Conservation (phyloP, 1,140 invertebrate species). For the Nomia melanderi region DNA sequence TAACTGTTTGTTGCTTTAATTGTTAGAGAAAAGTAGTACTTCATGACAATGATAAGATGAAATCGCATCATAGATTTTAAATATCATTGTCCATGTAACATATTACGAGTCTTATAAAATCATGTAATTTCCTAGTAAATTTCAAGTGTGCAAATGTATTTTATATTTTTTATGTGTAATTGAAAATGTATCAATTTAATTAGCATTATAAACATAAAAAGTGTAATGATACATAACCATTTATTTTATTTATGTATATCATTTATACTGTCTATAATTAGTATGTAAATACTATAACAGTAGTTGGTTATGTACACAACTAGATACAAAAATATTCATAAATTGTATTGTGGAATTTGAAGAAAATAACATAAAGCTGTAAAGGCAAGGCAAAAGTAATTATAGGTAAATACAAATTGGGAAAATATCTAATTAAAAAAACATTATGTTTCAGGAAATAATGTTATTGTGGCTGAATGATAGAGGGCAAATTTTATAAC, state of each 20-base stretch:
- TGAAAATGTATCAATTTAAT: background rate
- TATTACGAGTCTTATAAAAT: background rate
- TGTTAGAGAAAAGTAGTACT: background rate
- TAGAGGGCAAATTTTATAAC: constrained; percentile 76
- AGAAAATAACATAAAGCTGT: constrained; percentile 45
- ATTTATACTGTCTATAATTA: constrained; percentile 19
- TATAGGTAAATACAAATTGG: constrained; percentile 47
- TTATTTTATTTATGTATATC: constrained; percentile 10
- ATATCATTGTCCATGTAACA: background rate
- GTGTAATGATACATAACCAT: constrained; percentile 6
- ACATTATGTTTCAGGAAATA: constrained; percentile 79
- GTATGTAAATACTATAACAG: background rate
- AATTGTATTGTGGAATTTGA: constrained; percentile 53
- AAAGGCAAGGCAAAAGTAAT: constrained; percentile 31
- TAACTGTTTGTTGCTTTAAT: background rate
- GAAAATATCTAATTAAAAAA: constrained; percentile 57
- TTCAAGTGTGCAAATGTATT: background rate
- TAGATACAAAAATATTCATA: constrained; percentile 4
- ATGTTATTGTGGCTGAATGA: constrained; percentile 75
- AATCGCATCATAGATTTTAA: no score
- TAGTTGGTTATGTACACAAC: background rate
- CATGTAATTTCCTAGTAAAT: background rate
- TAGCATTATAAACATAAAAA: no score
- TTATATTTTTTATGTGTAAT: constrained; percentile 5
- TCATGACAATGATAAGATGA: background rate